Conservation (phyloP, 1,140 invertebrate genomes). For the Dendrolimus kikuchii region DNA sequence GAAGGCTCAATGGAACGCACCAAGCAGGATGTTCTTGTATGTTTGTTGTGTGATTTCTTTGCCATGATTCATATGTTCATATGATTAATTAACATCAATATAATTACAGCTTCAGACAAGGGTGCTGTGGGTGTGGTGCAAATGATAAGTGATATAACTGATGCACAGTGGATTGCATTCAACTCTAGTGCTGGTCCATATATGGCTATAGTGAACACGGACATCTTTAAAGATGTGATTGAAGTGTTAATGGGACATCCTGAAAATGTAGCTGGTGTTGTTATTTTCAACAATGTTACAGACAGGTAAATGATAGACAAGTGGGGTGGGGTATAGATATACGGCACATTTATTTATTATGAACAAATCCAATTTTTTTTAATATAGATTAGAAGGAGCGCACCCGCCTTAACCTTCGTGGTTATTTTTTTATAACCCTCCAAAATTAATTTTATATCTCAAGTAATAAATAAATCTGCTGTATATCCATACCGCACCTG, state of each 20-base stretch:
- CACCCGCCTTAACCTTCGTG: too few relatives aligned
- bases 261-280: slow-evolving; percentile 71
- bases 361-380: too few relatives aligned
- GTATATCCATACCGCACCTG: too few relatives aligned
- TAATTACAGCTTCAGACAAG: slow-evolving; percentile 36
- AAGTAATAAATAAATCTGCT: too few relatives aligned
- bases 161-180: slow-evolving; percentile 82
- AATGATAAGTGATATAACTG: slow-evolving; percentile 74
- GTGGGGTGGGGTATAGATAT: slow-evolving; percentile 4
- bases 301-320: slow-evolving; percentile 34
- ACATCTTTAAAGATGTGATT: slow-evolving; percentile 74
- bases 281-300: slow-evolving; percentile 68
- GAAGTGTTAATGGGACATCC: slow-evolving; percentile 64
- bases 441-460: too few relatives aligned
- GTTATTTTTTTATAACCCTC: too few relatives aligned
- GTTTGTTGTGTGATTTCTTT: slow-evolving; percentile 33
- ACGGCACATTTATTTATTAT: too few relatives aligned
- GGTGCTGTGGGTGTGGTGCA: slow-evolving; percentile 92
- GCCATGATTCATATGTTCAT: slow-evolving; percentile 2
- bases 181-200: slow-evolving; percentile 81
- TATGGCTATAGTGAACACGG: slow-evolving; percentile 77
- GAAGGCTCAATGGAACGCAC: slow-evolving; percentile 92
- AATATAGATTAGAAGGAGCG: too few relatives aligned
- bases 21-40: slow-evolving; percentile 93
- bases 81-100: slow-evolving; percentile 11